Conservation (phyloP, 2,797 vertebrate species). For the Synaphobranchus kaupii region DNA sequence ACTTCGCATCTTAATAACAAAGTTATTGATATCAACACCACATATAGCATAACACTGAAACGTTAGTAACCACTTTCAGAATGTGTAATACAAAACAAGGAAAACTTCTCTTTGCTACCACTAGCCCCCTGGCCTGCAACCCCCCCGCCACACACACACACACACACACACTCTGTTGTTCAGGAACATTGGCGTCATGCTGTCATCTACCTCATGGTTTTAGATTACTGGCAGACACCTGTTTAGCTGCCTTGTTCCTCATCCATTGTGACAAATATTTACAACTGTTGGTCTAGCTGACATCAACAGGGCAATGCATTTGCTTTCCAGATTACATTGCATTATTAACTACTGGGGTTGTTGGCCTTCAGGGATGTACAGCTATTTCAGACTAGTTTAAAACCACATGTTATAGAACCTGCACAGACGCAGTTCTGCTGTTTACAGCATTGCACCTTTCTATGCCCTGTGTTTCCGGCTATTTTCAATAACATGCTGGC, state of each 20-base stretch:
- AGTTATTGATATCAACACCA: background rate
- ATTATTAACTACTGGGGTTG: background rate
- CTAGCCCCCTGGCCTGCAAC: background rate
- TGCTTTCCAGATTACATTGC: background rate
- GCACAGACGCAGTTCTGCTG: background rate
- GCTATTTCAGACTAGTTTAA: background rate
- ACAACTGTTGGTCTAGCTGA: conserved; percentile 14
- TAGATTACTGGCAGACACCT: background rate
- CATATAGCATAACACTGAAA: background rate
- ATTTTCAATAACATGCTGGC: background rate
- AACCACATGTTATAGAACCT: background rate
- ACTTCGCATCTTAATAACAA: too few relatives aligned
- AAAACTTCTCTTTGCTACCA: background rate
- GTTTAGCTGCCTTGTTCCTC: background rate
- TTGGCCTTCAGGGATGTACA: background rate
- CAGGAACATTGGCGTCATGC: background rate
- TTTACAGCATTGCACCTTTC: background rate
- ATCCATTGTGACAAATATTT: conserved; percentile 23
- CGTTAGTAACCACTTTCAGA: background rate
- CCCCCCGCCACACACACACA: background rate
- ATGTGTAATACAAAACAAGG: background rate
- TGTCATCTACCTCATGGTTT: background rate
- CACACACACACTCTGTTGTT: background rate
- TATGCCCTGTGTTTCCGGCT: background rate
- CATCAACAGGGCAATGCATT: background rate